Base-by-base conservation (phyloP, 2,797 vertebrate genomes). In the Pantherophis vulpinus region DNA sequence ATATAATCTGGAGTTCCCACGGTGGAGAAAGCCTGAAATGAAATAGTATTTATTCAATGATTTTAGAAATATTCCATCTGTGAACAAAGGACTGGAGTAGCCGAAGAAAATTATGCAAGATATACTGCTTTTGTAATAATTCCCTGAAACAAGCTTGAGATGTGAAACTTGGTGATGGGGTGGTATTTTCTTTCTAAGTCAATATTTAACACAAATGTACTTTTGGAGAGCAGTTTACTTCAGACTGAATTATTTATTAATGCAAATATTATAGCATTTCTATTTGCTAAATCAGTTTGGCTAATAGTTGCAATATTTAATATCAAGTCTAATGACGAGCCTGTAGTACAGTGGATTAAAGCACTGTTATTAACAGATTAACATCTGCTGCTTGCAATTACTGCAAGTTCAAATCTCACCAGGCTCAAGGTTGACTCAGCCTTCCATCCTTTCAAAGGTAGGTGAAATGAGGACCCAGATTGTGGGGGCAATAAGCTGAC, bases 1-100 rank as follows among this genome's bases (percentile, higher is more conserved):
- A 99, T 99, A 97, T 99, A 99, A 95, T 99, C 98, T 8, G 98
- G 98, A 27, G 98, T 99, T 79, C 98, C 98, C 95, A 99, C 98
- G 0, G 98, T 99, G 25, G 98, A 99, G 94, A 99, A 99, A 93
- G 98, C 98, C 98, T 99, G 96, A 47, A 98, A 98, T 56, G 3
- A 92, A 94, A 95, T 0, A 83, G 20, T 88, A 93, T 0, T 5
- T 56, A 92, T 96, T 88, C 95, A 0, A 0, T 0, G 29, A 25
- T 60, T 55, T 59, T 0, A 93, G n/a, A 88, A 89, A 88, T 23
- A 32, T 27, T 37, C 47, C 60, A 42, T 29, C 16, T 29, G 42
- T 42, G 11, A 83, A 83, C 1, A 88, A 27, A 91, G 5, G 13
- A 23, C 74, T 90, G 16, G 55, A 88, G 32, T 60, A 91, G 29